Evolutionary conservation across 2,113 vertebrate species (phyloP), one percentile per base, ranked within the genome.

Genomic region (Corvus hawaiiensis): DNA sequence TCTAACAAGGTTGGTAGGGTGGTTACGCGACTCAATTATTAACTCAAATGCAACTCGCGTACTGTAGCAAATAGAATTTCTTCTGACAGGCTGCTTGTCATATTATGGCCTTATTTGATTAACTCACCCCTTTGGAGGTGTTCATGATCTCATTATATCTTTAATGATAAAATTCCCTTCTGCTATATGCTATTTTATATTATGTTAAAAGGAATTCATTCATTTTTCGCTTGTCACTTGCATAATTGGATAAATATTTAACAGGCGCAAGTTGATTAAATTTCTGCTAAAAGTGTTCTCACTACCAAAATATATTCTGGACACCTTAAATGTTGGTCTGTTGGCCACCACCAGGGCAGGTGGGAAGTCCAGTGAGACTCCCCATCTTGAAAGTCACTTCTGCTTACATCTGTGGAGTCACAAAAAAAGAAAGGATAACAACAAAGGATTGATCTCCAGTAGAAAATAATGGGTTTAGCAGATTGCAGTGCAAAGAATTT

Each of bases 181-280:
- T 96, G 93, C 90, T 96, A 90, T 77, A 75, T 96, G 95, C 63
- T 96, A 81, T 92, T 74, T 91, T 95, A 80, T 81, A 93, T 78
- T 94, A 84, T 1, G 44, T 94, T 97, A 95, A 97, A 94, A 56
- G 61, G 87, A 78, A 87, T 95, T 93, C 33, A 77, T 93, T 93
- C 61, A 76, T 96, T 96, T 96, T 91, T 93, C 12, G 7, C 66
- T 95, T 96, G 74, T 94, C 92, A 78, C 95, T 96, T 93, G 62
- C 90, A 48, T 84, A 95, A 68, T 85, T 96, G 90, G 89, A 61
- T 95, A 90, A 96, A 80, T 95, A 95, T 95, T 97, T 94, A 95
- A 95, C 37, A 92, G 92, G 32, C 23, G 9, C 8, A 77, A 76
- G 37, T 69, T 96, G 82, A 94, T 96, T 68, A 84, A 52, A 62